Percentiles rank a stretch among this genome's conserved stretches.
Evolutionary conservation across 35 echinoderm and acorn worm species (phyloP).

Genomic region (Apostichopus californicus): DNA sequence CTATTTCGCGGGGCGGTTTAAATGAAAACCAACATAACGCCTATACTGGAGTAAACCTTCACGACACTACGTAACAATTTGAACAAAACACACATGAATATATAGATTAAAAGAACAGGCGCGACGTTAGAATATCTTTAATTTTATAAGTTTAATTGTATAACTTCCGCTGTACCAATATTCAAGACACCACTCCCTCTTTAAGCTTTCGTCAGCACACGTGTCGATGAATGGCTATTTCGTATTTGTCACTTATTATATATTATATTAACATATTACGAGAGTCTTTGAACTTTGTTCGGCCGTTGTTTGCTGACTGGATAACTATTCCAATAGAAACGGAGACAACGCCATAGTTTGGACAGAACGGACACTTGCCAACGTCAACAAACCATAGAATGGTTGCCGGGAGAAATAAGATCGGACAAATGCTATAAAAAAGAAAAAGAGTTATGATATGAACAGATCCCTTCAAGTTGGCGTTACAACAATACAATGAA

Average conservation of each 20-base stretch:
- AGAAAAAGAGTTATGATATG: neutral
- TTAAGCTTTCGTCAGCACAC: neutral
- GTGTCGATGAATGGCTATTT: neutral
- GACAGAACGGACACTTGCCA: neutral
- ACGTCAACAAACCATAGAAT: neutral
- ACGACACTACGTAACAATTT: too few species aligned
- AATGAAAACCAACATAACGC: too few species aligned
- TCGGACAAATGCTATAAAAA: neutral
- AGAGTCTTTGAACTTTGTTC: neutral
- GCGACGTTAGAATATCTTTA: too few species aligned
- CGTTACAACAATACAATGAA: neutral
- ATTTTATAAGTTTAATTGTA: too few species aligned
- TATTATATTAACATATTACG: neutral
- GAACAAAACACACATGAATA: too few species aligned
- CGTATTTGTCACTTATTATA: neutral
- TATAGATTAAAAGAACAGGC: too few species aligned
- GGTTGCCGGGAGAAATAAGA: neutral
- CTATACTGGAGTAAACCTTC: too few species aligned
- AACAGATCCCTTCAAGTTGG: neutral
- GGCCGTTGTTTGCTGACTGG: neutral
- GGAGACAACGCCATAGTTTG: neutral
- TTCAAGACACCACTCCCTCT: neutral
- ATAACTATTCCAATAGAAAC: neutral
- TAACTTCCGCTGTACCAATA: neutral
- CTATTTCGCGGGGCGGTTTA: too few species aligned